Evolutionary conservation across 2,113 vertebrate genomes (phyloP), one percentile per base, ranked within the genome.

Genomic region (Callionymus lyra): DNA sequence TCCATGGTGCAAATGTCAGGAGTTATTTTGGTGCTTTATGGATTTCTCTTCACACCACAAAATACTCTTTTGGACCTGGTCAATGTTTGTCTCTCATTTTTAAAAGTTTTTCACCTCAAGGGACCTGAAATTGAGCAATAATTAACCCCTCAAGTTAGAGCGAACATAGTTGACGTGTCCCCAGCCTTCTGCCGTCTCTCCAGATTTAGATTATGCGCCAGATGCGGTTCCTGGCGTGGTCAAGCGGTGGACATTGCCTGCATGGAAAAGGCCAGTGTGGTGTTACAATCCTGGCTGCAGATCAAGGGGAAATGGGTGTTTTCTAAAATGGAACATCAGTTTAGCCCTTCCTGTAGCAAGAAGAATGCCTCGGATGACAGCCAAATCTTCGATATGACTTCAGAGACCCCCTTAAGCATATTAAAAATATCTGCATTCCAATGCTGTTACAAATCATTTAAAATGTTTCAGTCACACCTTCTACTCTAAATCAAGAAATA

Each of bases 281-380:
- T 77, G 68, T 75, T 50, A 53, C 50, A 18, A 54, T 37, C 66
- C 63, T 72, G 68, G 65, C 63, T 6, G 38, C 8, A 16, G 53
- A 58, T 65, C 59, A 64, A 56, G 49, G 72, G 75, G 75, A 81
- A 80, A 72, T 79, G 62, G 49, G 63, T 78, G 70, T 81, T 74
- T 79, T 76, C 69, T 69, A 66, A 69, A 77, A 71, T 59, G 74
- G 65, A 70, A 76, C 71, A 74, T 65, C 61, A 68, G 75, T 68
- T 61, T 71, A 74, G 63, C 76, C 76, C 73, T 80, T 77, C 74
- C 73, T 74, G 72, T 79, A 68, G 47, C 41, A 52, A 59, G 68
- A 58, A 70, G 59, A 72, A 65, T 47, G 41, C 6, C 8, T 15
- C 8, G 36, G 8, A 15, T 38, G 21, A 27, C 4, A 27, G 21